These are phyloP conservation scores for Dreissena rostriformis DNA, from an alignment of 1,140 invertebrate species.

Conservation along the genomic window DNA sequence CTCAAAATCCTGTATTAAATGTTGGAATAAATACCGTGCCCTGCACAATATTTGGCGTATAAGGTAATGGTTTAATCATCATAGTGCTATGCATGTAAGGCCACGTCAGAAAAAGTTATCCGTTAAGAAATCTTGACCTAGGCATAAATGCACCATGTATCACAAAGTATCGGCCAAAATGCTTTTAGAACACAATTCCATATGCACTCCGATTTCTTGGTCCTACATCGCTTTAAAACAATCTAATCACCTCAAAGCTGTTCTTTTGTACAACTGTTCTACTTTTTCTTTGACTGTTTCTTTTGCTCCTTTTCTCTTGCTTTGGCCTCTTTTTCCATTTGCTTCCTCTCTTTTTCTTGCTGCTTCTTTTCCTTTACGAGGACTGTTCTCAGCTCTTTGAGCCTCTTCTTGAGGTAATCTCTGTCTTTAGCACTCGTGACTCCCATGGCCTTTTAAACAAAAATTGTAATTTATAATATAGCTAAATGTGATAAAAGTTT, in stretches of 20 bases:
- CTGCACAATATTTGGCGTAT: no score
- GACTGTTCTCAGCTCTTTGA: conserved; percentile 73
- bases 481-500: neutral
- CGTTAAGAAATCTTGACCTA: no score
- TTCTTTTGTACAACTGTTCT: conserved; percentile 63
- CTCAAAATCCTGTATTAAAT: no score
- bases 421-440: conserved; percentile 72
- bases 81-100: no score
- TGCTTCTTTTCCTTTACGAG: conserved; percentile 75
- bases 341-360: conserved; percentile 75
- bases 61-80: no score
- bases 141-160: no score
- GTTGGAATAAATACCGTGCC: no score
- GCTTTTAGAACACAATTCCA: no score
- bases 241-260: neutral
- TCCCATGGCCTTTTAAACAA: conserved; percentile 68
- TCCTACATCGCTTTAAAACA: neutral
- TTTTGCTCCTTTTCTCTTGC: conserved; percentile 70
- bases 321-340: conserved; percentile 67
- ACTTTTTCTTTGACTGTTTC: no score
- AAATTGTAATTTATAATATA: neutral
- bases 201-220: no score
- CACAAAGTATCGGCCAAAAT: no score
- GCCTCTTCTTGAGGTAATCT: conserved; percentile 76
- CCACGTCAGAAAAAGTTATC: no score